Percentiles rank a stretch among this genome's conserved stretches.
phyloP scores from a whole-genome alignment of 2,888 invertebrate species.

The Trissoscelio sp. region DNA sequence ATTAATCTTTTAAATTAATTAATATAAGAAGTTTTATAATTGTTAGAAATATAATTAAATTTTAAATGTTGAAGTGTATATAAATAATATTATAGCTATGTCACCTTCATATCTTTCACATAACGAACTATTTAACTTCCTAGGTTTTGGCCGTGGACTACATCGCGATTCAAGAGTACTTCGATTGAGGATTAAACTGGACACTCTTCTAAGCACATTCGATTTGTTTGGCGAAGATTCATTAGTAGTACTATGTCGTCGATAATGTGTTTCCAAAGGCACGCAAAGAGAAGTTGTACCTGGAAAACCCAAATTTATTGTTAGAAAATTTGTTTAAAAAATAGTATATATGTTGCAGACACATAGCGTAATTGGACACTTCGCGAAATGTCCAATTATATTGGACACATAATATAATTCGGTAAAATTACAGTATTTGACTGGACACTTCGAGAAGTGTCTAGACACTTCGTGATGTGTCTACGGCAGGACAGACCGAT shows the following conservation, averaged over 20 bases:
- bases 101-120: slow-evolving; percentile 97
- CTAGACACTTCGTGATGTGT: too few relatives aligned
- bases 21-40: not conserved
- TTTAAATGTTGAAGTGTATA: too few relatives aligned
- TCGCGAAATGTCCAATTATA: too few relatives aligned
- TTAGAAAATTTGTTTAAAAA: too few relatives aligned
- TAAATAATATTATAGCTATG: not conserved
- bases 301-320: too few relatives aligned
- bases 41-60: not conserved
- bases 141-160: slow-evolving; percentile 87
- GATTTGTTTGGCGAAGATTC: slow-evolving; percentile 85
- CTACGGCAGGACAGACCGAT: too few relatives aligned
- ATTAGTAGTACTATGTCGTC: slow-evolving; percentile 84
- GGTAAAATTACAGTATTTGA: too few relatives aligned
- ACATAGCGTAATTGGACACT: too few relatives aligned
- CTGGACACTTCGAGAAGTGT: too few relatives aligned
- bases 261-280: slow-evolving; percentile 58
- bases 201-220: slow-evolving; percentile 92
- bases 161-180: slow-evolving; percentile 88
- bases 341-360: too few relatives aligned
- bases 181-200: slow-evolving; percentile 91
- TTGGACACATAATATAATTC: too few relatives aligned
- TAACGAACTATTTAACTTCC: slow-evolving; percentile 93
- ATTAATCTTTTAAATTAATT: too few relatives aligned
- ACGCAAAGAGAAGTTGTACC: slow-evolving; percentile 56